Percentiles rank a stretch among this genome's conserved stretches.
Evolutionary conservation across 2,797 vertebrate species (phyloP).

Genomic region (Phoeniculus purpureus): DNA sequence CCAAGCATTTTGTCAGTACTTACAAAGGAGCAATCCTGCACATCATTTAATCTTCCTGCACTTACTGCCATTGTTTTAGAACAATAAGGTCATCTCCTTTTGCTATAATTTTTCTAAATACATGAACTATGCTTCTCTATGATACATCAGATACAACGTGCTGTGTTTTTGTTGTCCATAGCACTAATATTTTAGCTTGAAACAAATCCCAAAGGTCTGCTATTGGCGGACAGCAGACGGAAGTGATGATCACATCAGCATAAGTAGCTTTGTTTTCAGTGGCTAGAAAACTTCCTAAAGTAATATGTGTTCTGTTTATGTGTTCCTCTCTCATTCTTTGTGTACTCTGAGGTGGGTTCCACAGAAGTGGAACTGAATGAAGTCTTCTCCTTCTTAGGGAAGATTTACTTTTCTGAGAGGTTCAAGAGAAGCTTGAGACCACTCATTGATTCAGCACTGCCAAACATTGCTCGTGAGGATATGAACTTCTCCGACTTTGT

Average conservation of each 20-base stretch:
- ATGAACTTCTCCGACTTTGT: not conserved
- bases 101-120: not conserved
- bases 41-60: not conserved
- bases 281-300: slow-evolving; percentile 37
- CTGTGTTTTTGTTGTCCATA: not conserved
- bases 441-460: not conserved
- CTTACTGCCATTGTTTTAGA: not conserved
- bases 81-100: not conserved
- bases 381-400: slow-evolving; percentile 46
- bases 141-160: not conserved
- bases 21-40: not conserved
- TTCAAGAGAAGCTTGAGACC: not conserved
- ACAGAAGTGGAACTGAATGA: slow-evolving; percentile 37
- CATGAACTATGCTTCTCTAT: not conserved
- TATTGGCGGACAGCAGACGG: not conserved
- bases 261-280: slow-evolving; percentile 12
- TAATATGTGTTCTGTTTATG: slow-evolving; percentile 19
- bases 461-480: not conserved
- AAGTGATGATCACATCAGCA: not conserved
- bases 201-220: not conserved
- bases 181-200: not conserved
- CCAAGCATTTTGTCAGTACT: not conserved
- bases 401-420: slow-evolving; percentile 49
- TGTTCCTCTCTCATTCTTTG: slow-evolving; percentile 60
- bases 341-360: slow-evolving; percentile 23